A percentile compares a stretch with the other conserved stretches of the same genome.
These are phyloP conservation scores for Tanytarsus gracilentus DNA, from an alignment of 2,888 invertebrate species.

Conservation along the genomic window DNA sequence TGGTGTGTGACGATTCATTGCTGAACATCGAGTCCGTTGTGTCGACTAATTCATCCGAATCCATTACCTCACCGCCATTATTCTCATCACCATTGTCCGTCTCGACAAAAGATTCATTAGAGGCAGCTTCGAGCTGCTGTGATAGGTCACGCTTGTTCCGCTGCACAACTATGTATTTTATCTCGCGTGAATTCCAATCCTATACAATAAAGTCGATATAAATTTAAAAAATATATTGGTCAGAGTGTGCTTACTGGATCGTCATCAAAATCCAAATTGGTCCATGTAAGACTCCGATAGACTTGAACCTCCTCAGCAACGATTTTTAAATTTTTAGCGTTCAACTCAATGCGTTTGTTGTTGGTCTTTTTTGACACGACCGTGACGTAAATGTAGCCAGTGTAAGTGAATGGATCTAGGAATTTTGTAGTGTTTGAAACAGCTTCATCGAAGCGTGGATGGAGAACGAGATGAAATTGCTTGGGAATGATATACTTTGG, in stretches of 20 bases:
- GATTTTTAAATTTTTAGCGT: conserved; percentile 25
- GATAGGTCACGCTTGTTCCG: conserved; percentile 23
- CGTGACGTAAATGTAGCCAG: conserved; percentile 20
- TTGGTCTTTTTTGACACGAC: conserved; percentile 22
- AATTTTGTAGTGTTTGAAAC: conserved; percentile 7
- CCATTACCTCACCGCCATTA: conserved; percentile 12
- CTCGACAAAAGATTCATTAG: not conserved
- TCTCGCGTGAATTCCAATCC: conserved; percentile 22
- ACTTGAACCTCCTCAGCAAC: conserved; percentile 11
- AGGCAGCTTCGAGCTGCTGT: not conserved
- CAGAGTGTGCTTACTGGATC: not conserved
- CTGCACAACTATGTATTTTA: conserved; percentile 22
- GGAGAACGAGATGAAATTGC: conserved; percentile 20
- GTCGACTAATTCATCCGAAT: conserved; percentile 4
- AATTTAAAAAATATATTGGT: not conserved
- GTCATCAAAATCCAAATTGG: conserved; percentile 25
- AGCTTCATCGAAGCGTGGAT: conserved; percentile 23
- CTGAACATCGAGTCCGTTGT: not conserved
- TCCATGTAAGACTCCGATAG: conserved; percentile 25
- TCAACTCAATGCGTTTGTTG: conserved; percentile 27
- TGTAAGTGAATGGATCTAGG: conserved; percentile 21
- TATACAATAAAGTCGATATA: not conserved
- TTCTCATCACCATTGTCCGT: not conserved
- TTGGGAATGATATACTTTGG: conserved; percentile 27
- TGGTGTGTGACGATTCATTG: not conserved